A percentile compares a stretch with the other conserved stretches of the same genome.
These are phyloP conservation scores for Oryzias melastigma DNA, from an alignment of 2,113 vertebrate genomes.

Conservation along the genomic window DNA sequence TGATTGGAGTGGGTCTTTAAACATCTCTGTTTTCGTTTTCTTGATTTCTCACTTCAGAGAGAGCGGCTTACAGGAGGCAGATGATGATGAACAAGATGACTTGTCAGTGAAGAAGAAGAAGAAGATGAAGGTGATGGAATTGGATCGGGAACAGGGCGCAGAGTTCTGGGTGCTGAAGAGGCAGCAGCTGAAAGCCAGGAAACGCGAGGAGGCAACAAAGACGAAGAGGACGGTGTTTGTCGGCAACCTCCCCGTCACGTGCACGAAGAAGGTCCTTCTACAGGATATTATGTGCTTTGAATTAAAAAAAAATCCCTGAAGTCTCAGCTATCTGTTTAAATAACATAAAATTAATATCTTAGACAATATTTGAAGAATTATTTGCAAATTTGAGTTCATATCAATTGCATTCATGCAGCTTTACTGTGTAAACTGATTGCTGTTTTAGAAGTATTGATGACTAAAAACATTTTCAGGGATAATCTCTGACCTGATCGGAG, in stretches of 20 bases:
- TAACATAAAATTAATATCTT: no score
- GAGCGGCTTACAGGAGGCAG: conserved; percentile 75
- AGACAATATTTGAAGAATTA: no score
- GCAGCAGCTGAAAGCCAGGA: conserved; percentile 27
- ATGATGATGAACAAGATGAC: conserved; percentile 70
- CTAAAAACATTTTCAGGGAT: no score
- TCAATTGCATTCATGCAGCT: no score
- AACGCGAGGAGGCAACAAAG: conserved; percentile 23
- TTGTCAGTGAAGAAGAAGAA: conserved; percentile 15
- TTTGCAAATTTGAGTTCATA: no score
- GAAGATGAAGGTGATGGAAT: conserved; percentile 49
- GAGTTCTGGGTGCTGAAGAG: conserved; percentile 47
- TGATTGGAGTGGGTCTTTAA: no score
- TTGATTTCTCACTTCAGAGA: conserved; percentile 75
- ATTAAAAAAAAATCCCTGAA: not conserved
- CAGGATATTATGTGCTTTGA: not conserved
- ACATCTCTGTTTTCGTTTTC: not conserved
- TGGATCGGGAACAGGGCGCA: not conserved
- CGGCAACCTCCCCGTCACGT: conserved; percentile 87
- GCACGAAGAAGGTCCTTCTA: conserved; percentile 81
- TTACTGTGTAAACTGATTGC: no score
- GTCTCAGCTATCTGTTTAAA: not conserved
- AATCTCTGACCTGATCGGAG: no score
- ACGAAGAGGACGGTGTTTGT: conserved; percentile 83
- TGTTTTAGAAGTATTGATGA: no score